Conservation (phyloP, 2,113 vertebrate genomes). For the Haplochromis vanheusdeni region DNA sequence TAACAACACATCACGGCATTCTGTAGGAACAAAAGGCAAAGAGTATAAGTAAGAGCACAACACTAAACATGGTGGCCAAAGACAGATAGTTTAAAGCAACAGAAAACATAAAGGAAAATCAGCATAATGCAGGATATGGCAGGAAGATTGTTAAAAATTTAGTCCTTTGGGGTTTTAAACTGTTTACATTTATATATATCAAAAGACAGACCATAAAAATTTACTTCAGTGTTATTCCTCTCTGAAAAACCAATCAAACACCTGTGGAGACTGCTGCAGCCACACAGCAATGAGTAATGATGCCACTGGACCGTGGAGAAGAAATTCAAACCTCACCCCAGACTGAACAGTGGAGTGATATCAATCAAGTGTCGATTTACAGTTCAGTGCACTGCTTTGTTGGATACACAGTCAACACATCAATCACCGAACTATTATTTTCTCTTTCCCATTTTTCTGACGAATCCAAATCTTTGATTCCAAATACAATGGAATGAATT, state of each 20-base stretch:
- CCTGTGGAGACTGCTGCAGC: slow-evolving; percentile 10
- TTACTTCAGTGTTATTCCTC: not conserved
- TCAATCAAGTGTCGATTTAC: slow-evolving; percentile 41
- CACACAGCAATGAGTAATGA: slow-evolving; percentile 32
- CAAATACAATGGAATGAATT: not conserved
- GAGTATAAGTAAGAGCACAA: not conserved
- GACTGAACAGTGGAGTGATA: slow-evolving; percentile 1
- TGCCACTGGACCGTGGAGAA: slow-evolving; percentile 3
- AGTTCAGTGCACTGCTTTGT: slow-evolving; percentile 10
- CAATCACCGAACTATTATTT: not conserved
- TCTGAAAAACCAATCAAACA: not conserved
- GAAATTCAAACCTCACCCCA: slow-evolving; percentile 1
- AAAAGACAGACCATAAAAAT: not conserved
- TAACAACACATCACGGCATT: slow-evolving; percentile 90
- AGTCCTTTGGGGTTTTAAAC: not conserved
- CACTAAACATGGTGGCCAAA: fast-evolving
- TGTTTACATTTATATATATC: not conserved
- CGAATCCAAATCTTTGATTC: not conserved
- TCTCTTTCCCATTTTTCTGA: not conserved
- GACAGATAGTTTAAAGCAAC: not conserved
- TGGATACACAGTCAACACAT: slow-evolving; percentile 23
- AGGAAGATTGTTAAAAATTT: not conserved
- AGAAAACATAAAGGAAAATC: not conserved
- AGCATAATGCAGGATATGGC: not conserved
- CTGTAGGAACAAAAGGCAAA: slow-evolving; percentile 57